Percentiles rank a stretch among this genome's conserved stretches.
Evolutionary conservation across 1,140 invertebrate species (phyloP).

Genomic region (Penaeus chinensis): DNA sequence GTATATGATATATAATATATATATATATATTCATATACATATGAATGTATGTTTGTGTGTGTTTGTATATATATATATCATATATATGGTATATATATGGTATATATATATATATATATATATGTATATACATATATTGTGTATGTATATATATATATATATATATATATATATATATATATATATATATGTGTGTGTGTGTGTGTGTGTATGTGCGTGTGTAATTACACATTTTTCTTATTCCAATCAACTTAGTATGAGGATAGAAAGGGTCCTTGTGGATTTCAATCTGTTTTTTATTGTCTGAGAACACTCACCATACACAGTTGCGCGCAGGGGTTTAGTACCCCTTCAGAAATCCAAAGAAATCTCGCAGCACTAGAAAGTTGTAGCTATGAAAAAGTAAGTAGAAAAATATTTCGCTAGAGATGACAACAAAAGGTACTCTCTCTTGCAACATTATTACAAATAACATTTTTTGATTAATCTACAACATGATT

Average conservation of each 20-base stretch:
- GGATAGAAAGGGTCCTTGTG: not conserved
- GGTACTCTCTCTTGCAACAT: conserved; percentile 58
- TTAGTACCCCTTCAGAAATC: conserved; percentile 30
- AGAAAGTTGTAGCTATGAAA: conserved; percentile 60
- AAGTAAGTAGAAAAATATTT: conserved; percentile 62
- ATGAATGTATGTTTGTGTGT: no score
- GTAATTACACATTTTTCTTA: not conserved
- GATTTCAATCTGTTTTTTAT: conserved; percentile 8
- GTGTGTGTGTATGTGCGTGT: not conserved
- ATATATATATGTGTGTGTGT: not conserved
- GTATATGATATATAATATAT: no score
- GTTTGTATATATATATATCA: no score
- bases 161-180: no score
- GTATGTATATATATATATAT: no score
- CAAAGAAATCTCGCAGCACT: conserved; percentile 49
- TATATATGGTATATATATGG: no score
- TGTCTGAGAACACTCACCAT: conserved; percentile 22
- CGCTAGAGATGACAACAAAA: conserved; percentile 59
- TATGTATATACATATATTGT: no score
- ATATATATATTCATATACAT: no score
- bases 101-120: no score
- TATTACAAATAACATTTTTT: conserved; percentile 61
- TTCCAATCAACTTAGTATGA: not conserved
- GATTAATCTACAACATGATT: conserved; percentile 56
- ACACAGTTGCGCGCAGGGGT: conserved; percentile 7